These are phyloP conservation scores for Cariama cristata DNA, from an alignment of 2,113 vertebrate genomes.

Conservation along the genomic window DNA sequence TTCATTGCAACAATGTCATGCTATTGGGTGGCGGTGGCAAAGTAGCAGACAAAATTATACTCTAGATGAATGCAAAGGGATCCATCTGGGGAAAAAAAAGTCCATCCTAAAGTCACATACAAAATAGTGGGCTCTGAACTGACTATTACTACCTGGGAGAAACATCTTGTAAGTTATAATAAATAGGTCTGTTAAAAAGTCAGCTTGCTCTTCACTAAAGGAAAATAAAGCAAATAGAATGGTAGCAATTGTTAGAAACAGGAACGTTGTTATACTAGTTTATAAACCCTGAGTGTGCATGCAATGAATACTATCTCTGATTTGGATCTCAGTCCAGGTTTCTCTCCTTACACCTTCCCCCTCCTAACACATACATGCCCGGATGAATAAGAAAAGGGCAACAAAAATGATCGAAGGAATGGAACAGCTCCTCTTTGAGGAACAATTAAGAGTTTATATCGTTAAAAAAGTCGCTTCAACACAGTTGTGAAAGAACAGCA, in stretches of 20 bases:
- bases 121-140: not conserved
- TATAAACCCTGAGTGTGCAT: not conserved
- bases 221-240: not conserved
- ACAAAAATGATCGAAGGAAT: not conserved
- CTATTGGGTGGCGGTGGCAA: not conserved
- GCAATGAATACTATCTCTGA: not conserved
- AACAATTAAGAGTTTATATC: not conserved
- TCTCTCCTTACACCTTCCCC: not conserved
- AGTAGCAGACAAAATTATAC: not conserved
- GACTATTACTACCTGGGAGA: not conserved
- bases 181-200: conserved; percentile 3
- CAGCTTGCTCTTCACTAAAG: conserved; percentile 9
- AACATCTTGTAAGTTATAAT: not conserved
- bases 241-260: not conserved
- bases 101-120: not conserved
- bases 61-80: not conserved
- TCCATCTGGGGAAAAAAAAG: not conserved
- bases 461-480: not conserved
- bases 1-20: not conserved
- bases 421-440: not conserved
- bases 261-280: not conserved
- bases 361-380: rapidly evolving
- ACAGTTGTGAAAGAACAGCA: not conserved
- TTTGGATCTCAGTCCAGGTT: not conserved
- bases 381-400: not conserved